Base-by-base conservation (phyloP, 2,888 invertebrate species). In the Margaritifera margaritifera region DNA sequence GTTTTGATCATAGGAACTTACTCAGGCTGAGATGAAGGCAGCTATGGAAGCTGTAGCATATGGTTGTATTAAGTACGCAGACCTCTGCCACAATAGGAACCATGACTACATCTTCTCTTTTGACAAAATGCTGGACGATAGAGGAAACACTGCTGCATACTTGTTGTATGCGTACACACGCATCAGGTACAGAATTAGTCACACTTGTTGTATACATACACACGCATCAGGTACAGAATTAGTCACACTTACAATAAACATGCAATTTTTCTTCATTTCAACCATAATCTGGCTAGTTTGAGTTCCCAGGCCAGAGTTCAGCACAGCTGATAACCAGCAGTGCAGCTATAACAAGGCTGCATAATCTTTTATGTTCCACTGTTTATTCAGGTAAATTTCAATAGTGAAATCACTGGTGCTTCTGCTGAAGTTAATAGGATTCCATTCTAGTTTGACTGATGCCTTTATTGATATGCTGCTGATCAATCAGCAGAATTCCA, bases 71-170 rank as follows among this genome's bases (percentile, higher is more conserved):
- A 99, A 98, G 89, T 99, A 99, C 90, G 95, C 99, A 6, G 99
- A 99, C 92, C 92, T 99, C 62, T 95, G 95, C 20, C 97, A 98
- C 86, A 97, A 97, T 89, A 93, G 98, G 73, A 93, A 93, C 68
- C 95, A 95, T 88, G 99, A 99, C 87, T 99, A 99, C 88, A 93
- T 99, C 2, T 99, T 99, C 91, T 98, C 98, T 1, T 99, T 98
- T 90, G 98, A 99, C 87, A 97, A 97, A 92, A 99, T 99, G 99
- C 92, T 99, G 76, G 98, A 99, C 87, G 99, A 99, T 89, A 95
- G 95, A 88, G 99, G 99, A 18, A 99, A 99, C 89, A 99, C 99
- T 0, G 99, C 99, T 0, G 98, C 98, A 0, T 99, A 99, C 88
- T 91, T 99, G 64, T 91, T 99, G 11, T 99, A 99, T 90, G 96